Base-by-base conservation (phyloP, 2,888 invertebrate species). In the Diloba caeruleocephala region DNA sequence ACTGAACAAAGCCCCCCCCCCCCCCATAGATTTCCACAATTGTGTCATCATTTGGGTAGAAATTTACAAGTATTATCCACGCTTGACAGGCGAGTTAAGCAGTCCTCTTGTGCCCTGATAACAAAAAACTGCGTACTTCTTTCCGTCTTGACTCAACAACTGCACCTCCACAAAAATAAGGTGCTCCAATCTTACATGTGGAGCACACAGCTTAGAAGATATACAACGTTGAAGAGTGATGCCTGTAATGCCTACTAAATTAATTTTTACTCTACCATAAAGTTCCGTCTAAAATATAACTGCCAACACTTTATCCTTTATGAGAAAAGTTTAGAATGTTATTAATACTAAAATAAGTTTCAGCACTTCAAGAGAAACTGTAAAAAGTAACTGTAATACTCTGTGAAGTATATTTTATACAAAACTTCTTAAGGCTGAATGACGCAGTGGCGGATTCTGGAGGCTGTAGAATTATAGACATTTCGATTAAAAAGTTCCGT, bases 271-370 rank as follows among this genome's bases (percentile, higher is more conserved):
- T 26, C 38, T 13, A 39, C 38, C 32, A 46, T 62, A 62, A 62
- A 62, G 45, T 66, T 34, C 10, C 38, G 8, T 13, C 45, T 60
- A 41, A 60, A 60, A 53, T 66, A 66, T 60, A 60, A 60, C 37
- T 14, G 34, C 25, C n/a, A 46, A 53, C 60, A 43, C 46, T 62
- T 66, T 66, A 60, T 51, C 53, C 61, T 62, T 66, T 62, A 62
- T 48, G 67, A 36, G 46, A 8, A 66, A 62, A 62, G 39, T 62
- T 62, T 45, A 14, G 5, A 48, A 46, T 66, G 61, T 62, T 62
- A 66, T 62, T 66, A 62, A 60, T 60, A 62, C 61, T 62, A 53
- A 62, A 62, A 60, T 60, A 46, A 62, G 62, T 62, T 66, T 52
- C 26, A 62, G 53, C 46, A 33, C 14, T 66, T 31, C 14, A 2